A percentile compares a stretch with the other conserved stretches of the same genome.
Evolutionary conservation across 1,140 invertebrate species (phyloP).

Genomic region (Aradophagus sp.): DNA sequence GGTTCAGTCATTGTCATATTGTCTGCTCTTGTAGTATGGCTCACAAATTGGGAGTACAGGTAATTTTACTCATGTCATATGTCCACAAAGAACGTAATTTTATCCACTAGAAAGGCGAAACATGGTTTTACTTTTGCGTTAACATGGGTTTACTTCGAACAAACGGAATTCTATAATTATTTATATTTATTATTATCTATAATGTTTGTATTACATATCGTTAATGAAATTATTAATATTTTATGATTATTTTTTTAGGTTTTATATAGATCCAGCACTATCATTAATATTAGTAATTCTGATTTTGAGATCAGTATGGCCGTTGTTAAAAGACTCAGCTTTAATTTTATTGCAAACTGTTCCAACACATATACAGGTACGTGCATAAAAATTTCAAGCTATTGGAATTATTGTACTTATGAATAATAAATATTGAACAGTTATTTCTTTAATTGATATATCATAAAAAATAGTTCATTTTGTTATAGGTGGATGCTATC

Average conservation of each 20-base stretch:
- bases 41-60: conserved; percentile 87
- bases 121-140: too few relatives aligned
- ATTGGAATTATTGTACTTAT: background rate
- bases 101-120: too few relatives aligned
- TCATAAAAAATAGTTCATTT: too few relatives aligned
- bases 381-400: conserved; percentile 8
- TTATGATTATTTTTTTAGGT: conserved; percentile 59
- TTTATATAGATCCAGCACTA: conserved; percentile 95
- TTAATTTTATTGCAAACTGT: conserved; percentile 93
- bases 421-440: too few relatives aligned
- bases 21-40: conserved; percentile 92
- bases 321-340: conserved; percentile 89
- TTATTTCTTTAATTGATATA: too few relatives aligned
- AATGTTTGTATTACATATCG: too few relatives aligned
- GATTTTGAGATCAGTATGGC: conserved; percentile 90
- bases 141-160: too few relatives aligned
- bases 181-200: too few relatives aligned
- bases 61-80: too few relatives aligned
- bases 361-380: conserved; percentile 90
- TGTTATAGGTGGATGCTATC: conserved; percentile 84
- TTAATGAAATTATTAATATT: too few relatives aligned
- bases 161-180: too few relatives aligned
- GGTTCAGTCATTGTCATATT: conserved; percentile 97
- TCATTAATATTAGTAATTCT: conserved; percentile 88
- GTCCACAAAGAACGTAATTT: too few relatives aligned